Conservation (phyloP, 2,113 vertebrate species). For the Petromus typicus region DNA sequence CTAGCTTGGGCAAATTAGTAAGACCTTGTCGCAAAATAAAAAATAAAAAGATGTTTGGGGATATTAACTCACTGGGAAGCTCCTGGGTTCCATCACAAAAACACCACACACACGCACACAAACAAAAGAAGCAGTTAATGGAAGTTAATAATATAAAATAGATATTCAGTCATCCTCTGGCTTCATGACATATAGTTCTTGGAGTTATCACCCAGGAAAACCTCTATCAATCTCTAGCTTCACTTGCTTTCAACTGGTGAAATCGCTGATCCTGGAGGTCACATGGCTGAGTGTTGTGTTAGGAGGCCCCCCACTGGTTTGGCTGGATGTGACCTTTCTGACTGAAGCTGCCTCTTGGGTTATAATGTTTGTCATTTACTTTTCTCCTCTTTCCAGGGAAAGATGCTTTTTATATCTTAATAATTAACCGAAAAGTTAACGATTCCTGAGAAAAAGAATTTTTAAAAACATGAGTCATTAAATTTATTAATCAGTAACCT, state of each 20-base stretch:
- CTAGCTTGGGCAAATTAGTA: neutral
- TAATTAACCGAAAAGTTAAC: neutral
- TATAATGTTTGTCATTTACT: neutral
- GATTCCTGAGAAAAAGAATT: neutral
- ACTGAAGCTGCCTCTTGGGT: neutral
- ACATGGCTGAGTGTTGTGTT: neutral
- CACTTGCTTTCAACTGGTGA: neutral
- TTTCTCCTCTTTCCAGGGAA: neutral
- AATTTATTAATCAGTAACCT: neutral
- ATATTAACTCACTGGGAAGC: neutral
- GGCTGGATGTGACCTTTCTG: too few relatives aligned
- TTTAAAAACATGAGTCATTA: neutral
- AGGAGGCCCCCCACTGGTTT: too few relatives aligned
- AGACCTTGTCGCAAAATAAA: neutral
- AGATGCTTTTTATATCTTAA: neutral
- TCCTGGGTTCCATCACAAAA: neutral
- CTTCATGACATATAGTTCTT: neutral
- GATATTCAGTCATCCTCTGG: neutral
- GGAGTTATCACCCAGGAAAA: neutral
- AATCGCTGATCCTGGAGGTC: neutral
- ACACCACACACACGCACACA: neutral
- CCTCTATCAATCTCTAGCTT: neutral
- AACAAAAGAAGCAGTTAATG: neutral
- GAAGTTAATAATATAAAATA: neutral
- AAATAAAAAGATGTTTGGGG: neutral